A percentile compares a stretch with the other conserved stretches of the same genome.
These are phyloP conservation scores for Holothuria leucospilota DNA, from an alignment of 53 echinoderm and acorn worm genomes.

Conservation along the genomic window DNA sequence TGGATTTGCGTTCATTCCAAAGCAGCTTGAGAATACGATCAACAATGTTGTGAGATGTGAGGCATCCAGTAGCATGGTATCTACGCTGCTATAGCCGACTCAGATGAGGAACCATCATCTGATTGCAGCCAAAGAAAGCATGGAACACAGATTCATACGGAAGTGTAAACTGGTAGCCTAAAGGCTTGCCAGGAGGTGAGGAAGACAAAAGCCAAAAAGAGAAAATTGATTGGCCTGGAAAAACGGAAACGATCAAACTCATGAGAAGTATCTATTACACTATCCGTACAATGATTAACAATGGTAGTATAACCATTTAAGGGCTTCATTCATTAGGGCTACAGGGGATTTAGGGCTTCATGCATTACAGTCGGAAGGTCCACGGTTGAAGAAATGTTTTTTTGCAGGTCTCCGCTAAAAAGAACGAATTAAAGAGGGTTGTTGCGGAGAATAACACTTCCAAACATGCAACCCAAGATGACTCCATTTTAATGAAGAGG, in stretches of 20 bases:
- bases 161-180: conserved; percentile 13
- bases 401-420: no score
- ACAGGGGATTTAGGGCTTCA: no score
- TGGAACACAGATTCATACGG: background rate
- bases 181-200: background rate
- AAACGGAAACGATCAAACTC: background rate
- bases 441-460: no score
- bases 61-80: background rate
- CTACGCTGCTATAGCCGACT: no score
- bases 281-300: background rate
- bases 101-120: conserved; percentile 11
- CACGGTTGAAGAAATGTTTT: no score
- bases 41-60: background rate
- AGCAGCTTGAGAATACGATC: conserved; percentile 20
- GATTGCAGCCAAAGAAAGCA: background rate
- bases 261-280: background rate
- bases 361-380: no score
- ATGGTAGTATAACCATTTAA: no score
- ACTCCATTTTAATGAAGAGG: no score
- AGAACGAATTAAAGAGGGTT: no score
- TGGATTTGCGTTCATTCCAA: conserved; percentile 1
- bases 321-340: no score
- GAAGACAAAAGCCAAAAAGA: background rate
- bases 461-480: no score
- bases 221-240: background rate